Evolutionary conservation across 2,888 invertebrate species (phyloP), one percentile per base, ranked within the genome.

Genomic region (Kryphioiulus occultus): DNA sequence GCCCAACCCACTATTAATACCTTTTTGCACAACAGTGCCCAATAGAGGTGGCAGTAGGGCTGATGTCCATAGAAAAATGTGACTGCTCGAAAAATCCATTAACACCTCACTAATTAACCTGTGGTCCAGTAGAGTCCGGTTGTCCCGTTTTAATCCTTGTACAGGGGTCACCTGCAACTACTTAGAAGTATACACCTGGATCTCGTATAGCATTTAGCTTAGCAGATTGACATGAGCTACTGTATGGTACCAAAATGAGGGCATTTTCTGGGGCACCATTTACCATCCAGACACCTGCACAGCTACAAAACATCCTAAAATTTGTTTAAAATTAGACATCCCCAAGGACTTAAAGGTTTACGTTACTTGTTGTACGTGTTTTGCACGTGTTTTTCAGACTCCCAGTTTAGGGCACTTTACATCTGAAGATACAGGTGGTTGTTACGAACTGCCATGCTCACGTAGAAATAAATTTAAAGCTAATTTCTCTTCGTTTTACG

Each of bases 401-500:
- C 22, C 59, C 59, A 9, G 59, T 10, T 59, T 59, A 59, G 59
- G 59, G 59, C 59, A 59, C 10, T 19, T 59, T 59, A 22, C 59
- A 59, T 59, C 7, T 0, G 22, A 22, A 9, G 59, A n/a, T 22
- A 59, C 59, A 59, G 59, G 59, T 59, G 59, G 59, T 22, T 59
- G 59, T 59, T 59, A 59, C 22, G 59, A 59, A 22, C 59, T n/a
- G 22, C 7, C 4, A 84, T 30, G 30, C 19, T 30, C 84, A 19
- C 15, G 84, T 84, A n/a, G 42, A 39, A 47, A 44, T 85, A 17
- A 44, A 85, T 17, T 44, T 15, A 0, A 85, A 10, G n/a, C 30
- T 68, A 86, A 85, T 88, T 86, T 86, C 86, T 42, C 32, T 68
- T 88, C 32, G 32, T 86, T 86, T 86, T 26, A 44, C 47, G 39